Evolutionary conservation across 2,888 invertebrate species (phyloP), one percentile per base, ranked within the genome.

Genomic region (Chydorus sphaericus): DNA sequence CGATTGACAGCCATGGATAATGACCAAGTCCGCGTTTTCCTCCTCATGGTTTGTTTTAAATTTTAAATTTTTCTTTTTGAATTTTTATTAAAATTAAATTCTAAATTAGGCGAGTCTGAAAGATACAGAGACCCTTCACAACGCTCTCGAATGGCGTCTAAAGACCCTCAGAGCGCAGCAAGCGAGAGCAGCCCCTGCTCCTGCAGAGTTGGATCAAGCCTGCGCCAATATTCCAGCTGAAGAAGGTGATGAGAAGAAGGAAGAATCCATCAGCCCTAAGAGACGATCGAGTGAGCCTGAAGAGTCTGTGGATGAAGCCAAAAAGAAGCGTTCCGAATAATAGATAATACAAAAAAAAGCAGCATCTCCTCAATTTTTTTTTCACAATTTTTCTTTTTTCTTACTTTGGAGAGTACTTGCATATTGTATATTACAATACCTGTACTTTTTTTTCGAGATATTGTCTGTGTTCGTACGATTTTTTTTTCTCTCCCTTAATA

Each of bases 1-100:
- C 75, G 92, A 60, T 75, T 94, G 63, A 92, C 92, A 3, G 93
- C 90, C 4, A 80, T 86, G 66, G 89, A 90, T 65, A 81, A 81
- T 33, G 85, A 85, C 44, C 84, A 85, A 65, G 78, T 92, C 59
- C 86, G 86, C 72, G 82, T 93, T 61, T 93, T 86, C 68, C 79
- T 92, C 56, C 80, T 89, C 48, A 84, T 83, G 82, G 85, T 83
- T 33, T 56, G 4, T 29, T 7, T 50, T n/a, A 30, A 6, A 7
- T 20, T 28, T n/a, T 7, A 23, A 29, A 18, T 8, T 30, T 39
- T 3, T n/a, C n/a, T 16, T 36, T 31, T 37, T 20, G 37, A 16
- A 5, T 18, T 4, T 10, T n/a, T 26, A 7, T 16, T 11, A n/a
- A 14, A 20, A 23, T 48, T 38, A 31, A 31, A 37, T 33, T 56